A percentile compares a stretch with the other conserved stretches of the same genome.
These are phyloP conservation scores for Cyclargus thomasi DNA, from an alignment of 1,140 invertebrate genomes.

Conservation along the genomic window DNA sequence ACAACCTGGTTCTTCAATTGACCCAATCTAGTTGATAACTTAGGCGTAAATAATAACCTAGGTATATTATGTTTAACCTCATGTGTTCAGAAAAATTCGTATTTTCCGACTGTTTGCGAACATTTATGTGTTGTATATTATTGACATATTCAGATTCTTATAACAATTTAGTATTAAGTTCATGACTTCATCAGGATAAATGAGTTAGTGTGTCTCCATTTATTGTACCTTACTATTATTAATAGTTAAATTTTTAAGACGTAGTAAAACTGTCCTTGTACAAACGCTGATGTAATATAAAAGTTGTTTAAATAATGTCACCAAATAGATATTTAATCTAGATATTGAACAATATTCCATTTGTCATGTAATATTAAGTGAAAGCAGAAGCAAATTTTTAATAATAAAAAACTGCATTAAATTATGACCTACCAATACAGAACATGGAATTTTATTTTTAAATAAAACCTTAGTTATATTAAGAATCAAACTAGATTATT, in stretches of 20 bases:
- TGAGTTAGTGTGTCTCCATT: constrained; percentile 18
- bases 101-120: background rate
- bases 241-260: constrained; percentile 44
- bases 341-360: constrained; percentile 73
- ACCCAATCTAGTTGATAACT: constrained; percentile 10
- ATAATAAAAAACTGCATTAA: constrained; percentile 71
- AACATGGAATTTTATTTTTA: constrained; percentile 48
- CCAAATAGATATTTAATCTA: constrained; percentile 71
- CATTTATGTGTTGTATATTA: constrained; percentile 2
- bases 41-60: constrained; percentile 10
- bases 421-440: constrained; percentile 73
- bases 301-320: constrained; percentile 73
- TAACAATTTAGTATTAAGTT: constrained; percentile 17
- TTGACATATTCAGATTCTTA: constrained; percentile 18
- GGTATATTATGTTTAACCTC: constrained; percentile 11
- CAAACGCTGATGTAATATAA: constrained; percentile 70
- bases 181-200: constrained; percentile 17
- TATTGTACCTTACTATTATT: constrained; percentile 24
- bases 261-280: constrained; percentile 57
- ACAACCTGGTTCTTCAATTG: background rate
- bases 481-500: background rate
- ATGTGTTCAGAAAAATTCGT: constrained; percentile 14
- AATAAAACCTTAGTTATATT: background rate
- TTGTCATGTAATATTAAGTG: constrained; percentile 71
- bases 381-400: constrained; percentile 71